Conservation (phyloP, 2,113 vertebrate species). For the Chloropsis hardwickii region DNA sequence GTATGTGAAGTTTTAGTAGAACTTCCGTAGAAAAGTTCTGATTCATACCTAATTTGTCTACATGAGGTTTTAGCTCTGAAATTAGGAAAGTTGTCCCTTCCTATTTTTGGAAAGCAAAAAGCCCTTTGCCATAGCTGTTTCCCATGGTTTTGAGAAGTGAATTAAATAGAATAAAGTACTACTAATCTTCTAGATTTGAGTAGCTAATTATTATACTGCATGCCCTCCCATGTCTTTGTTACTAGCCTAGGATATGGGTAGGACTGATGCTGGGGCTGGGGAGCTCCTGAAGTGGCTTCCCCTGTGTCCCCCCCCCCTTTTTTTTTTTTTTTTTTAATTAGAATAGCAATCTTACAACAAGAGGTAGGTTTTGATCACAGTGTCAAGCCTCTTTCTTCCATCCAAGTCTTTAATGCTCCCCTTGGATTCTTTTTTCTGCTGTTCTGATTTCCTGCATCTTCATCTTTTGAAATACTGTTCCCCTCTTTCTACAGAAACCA, state of each 20-base stretch:
- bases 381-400: background rate
- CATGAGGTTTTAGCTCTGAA: background rate
- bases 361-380: background rate
- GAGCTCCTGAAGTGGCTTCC: background rate
- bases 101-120: background rate
- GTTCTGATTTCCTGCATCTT: background rate
- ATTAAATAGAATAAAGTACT: background rate
- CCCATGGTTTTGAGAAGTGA: background rate
- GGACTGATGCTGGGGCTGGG: background rate
- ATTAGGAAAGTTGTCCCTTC: background rate
- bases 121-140: background rate
- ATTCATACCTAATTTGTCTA: accelerated
- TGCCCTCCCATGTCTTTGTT: background rate
- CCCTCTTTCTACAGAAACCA: background rate
- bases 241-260: background rate
- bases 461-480: background rate
- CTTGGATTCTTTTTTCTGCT: background rate
- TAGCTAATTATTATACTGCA: background rate
- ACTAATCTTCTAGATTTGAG: background rate
- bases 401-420: background rate
- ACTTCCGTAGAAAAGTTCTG: background rate
- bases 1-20: background rate
- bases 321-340: too few relatives aligned
- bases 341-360: background rate
- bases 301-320: too few relatives aligned